Evolutionary conservation across 2,888 invertebrate genomes (phyloP).

Genomic region (Parthenolecanium corni): DNA sequence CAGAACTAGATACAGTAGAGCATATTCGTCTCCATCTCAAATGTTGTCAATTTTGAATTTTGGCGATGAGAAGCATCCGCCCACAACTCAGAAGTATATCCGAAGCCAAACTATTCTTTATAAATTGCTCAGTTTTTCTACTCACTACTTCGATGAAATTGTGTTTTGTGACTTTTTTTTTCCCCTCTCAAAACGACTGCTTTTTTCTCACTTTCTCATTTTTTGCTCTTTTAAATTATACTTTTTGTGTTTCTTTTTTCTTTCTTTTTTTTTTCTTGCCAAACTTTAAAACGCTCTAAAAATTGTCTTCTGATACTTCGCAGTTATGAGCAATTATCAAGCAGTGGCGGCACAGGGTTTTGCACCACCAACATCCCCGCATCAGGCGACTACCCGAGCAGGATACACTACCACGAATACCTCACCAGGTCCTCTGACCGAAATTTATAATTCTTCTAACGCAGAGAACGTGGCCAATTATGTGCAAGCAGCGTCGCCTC

Average conservation of each 20-base stretch:
- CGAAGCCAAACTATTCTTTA: too few species aligned
- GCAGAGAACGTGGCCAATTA: slow-evolving; percentile 53
- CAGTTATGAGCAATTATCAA: slow-evolving; percentile 95
- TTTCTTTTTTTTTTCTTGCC: slow-evolving; percentile 1
- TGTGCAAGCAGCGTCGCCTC: slow-evolving; percentile 91
- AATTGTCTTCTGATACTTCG: slow-evolving; percentile 35
- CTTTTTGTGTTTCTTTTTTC: not conserved
- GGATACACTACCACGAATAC: slow-evolving; percentile 55
- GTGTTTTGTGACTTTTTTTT: too few species aligned
- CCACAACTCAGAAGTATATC: too few species aligned
- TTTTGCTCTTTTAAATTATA: too few species aligned
- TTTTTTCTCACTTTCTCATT: too few species aligned
- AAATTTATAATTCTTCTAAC: slow-evolving; percentile 76
- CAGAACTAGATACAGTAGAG: too few species aligned
- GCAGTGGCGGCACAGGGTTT: slow-evolving; percentile 57
- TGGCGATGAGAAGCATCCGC: too few species aligned
- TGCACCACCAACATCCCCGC: slow-evolving; percentile 73
- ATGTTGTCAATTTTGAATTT: too few species aligned
- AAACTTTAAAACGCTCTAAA: slow-evolving; percentile 9
- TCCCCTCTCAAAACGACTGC: too few species aligned
- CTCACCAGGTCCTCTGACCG: slow-evolving; percentile 72
- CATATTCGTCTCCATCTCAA: too few species aligned
- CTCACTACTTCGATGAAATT: too few species aligned
- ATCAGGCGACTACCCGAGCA: slow-evolving; percentile 51
- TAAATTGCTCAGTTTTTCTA: too few species aligned